These are phyloP conservation scores for Diachasmimorpha longicaudata DNA, from an alignment of 1,140 invertebrate genomes.

Conservation along the genomic window DNA sequence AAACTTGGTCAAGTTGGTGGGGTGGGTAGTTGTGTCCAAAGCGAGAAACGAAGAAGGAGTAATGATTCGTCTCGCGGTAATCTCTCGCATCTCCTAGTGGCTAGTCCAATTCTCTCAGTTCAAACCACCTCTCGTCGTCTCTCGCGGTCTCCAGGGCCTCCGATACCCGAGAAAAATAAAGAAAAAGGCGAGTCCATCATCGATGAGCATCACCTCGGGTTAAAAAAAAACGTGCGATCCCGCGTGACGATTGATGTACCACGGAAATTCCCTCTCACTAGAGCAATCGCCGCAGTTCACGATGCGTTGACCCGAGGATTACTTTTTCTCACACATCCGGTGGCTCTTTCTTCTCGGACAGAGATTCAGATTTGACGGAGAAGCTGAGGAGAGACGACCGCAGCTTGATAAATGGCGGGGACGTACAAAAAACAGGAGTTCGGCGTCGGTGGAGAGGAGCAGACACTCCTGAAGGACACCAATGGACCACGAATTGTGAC, in stretches of 20 bases:
- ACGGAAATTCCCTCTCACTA: not conserved
- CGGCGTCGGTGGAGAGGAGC: constrained; percentile 49
- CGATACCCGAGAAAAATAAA: no score
- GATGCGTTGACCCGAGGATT: not conserved
- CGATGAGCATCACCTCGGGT: no score
- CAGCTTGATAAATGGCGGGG: constrained; percentile 53
- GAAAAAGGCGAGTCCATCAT: no score
- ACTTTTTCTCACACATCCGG: not conserved
- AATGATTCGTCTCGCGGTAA: not conserved
- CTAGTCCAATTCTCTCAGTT: not conserved
- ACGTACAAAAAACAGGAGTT: constrained; percentile 59
- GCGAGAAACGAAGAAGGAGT: not conserved
- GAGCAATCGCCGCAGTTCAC: not conserved
- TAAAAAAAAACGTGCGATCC: not conserved
- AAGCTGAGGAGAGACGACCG: not conserved
- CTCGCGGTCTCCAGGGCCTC: no score
- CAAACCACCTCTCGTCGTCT: no score
- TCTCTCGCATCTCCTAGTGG: not conserved
- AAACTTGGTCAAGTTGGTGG: not conserved
- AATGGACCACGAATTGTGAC: constrained; percentile 50
- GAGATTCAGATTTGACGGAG: no score
- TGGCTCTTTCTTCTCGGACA: no score
- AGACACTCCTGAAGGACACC: constrained; percentile 53
- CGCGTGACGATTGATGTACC: not conserved
- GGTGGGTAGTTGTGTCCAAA: not conserved